A percentile compares a stretch with the other conserved stretches of the same genome.
These are phyloP conservation scores for Cryptus armator DNA, from an alignment of 2,888 invertebrate genomes.

Conservation along the genomic window DNA sequence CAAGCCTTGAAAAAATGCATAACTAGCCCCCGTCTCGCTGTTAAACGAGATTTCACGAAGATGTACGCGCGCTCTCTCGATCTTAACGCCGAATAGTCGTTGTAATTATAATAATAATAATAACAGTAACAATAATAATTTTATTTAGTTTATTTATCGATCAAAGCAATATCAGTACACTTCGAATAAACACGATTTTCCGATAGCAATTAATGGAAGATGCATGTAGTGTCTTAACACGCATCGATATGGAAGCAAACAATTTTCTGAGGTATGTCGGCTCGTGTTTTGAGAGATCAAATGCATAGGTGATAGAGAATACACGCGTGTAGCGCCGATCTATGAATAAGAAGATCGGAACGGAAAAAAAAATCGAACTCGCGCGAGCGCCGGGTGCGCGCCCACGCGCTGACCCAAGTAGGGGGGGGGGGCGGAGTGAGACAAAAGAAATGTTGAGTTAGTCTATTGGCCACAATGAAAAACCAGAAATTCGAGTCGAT, in stretches of 20 bases:
- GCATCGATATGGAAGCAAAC: not conserved
- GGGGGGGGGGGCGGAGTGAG: constrained; percentile 29
- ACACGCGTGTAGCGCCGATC: constrained; percentile 16
- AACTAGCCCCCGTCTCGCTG: too few relatives aligned
- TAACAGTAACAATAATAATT: not conserved
- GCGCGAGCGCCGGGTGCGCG: constrained; percentile 49
- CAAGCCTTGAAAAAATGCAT: too few relatives aligned
- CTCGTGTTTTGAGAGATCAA: not conserved
- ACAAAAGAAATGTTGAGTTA: constrained; percentile 62
- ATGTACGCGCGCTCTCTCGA: not conserved
- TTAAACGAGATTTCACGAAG: not conserved
- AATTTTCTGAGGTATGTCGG: constrained; percentile 18
- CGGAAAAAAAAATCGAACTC: constrained; percentile 25
- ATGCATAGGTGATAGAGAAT: constrained; percentile 35
- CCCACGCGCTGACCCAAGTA: constrained; percentile 41
- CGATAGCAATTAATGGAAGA: constrained; percentile 23
- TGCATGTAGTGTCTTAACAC: not conserved
- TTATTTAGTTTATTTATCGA: not conserved
- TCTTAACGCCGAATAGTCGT: not conserved
- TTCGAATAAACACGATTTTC: constrained; percentile 6
- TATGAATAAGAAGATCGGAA: constrained; percentile 43
- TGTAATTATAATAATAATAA: not conserved
- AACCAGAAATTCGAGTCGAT: constrained; percentile 80
- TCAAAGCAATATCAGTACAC: not conserved
- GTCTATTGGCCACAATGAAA: constrained; percentile 75